A percentile compares a stretch with the other conserved stretches of the same genome.
Conservation (phyloP, 2,888 invertebrate species). For the Clusia tigrina region DNA sequence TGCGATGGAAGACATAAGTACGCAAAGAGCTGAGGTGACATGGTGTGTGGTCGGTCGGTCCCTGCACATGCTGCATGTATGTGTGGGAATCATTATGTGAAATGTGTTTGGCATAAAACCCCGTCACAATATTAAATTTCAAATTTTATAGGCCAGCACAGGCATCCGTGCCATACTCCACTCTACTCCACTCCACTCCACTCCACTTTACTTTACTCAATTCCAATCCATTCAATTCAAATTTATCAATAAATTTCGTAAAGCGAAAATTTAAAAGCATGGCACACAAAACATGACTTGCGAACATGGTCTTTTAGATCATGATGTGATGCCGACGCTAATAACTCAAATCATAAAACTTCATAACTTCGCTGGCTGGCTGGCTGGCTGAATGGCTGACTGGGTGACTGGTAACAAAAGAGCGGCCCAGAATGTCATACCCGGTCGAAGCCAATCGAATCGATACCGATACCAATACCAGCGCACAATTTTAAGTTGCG, state of each 20-base stretch:
- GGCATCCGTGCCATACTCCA: too few relatives aligned
- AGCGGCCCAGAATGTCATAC: not conserved
- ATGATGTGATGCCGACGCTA: slow-evolving; percentile 19
- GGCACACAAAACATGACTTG: slow-evolving; percentile 11
- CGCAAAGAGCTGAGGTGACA: too few relatives aligned
- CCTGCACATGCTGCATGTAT: too few relatives aligned
- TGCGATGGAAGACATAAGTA: too few relatives aligned
- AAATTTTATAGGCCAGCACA: not conserved
- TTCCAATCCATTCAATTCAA: not conserved
- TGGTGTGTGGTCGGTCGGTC: too few relatives aligned
- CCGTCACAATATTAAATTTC: not conserved
- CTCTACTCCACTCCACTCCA: not conserved
- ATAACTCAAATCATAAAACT: slow-evolving; percentile 21
- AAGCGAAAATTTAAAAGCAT: not conserved
- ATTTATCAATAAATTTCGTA: not conserved
- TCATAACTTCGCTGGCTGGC: slow-evolving; percentile 14
- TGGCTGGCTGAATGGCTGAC: too few relatives aligned
- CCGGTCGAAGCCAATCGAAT: not conserved
- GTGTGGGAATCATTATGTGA: too few relatives aligned
- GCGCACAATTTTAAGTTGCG: not conserved
- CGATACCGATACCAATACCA: not conserved
- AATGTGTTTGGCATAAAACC: too few relatives aligned
- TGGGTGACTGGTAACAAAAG: too few relatives aligned
- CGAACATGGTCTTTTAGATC: slow-evolving; percentile 10
- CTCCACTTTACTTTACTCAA: not conserved